Conservation (phyloP, 2,888 invertebrate species). For the Sclerodermus sp. region DNA sequence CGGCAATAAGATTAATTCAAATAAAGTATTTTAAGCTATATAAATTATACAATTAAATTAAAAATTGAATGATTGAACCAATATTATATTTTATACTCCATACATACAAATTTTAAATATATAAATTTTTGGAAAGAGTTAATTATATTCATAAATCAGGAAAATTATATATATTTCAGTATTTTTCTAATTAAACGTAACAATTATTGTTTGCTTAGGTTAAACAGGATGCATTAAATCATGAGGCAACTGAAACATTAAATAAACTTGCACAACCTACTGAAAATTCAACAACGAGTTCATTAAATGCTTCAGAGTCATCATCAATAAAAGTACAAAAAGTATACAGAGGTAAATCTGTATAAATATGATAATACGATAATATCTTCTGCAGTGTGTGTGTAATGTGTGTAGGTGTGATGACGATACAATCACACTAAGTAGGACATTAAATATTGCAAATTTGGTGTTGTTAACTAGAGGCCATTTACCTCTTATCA, state of each 20-base stretch:
- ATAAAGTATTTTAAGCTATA: conserved; percentile 12
- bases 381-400: no score
- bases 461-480: no score
- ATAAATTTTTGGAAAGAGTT: no score
- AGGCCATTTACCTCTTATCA: no score
- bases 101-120: background rate
- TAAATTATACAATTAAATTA: background rate
- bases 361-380: no score
- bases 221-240: conserved; percentile 26
- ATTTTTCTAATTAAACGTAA: background rate
- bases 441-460: no score
- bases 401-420: no score
- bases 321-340: background rate
- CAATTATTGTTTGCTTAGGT: conserved; percentile 18
- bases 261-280: conserved; percentile 30
- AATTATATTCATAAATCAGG: no score
- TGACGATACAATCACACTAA: no score
- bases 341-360: no score
- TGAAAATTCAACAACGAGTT: conserved; percentile 6
- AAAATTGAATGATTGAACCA: background rate
- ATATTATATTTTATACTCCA: background rate
- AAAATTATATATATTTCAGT: no score
- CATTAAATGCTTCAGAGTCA: background rate
- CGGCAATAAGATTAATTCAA: conserved; percentile 13
- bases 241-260: conserved; percentile 24